These are phyloP conservation scores for Volucella inanis DNA, from an alignment of 2,888 invertebrate species.

Conservation along the genomic window DNA sequence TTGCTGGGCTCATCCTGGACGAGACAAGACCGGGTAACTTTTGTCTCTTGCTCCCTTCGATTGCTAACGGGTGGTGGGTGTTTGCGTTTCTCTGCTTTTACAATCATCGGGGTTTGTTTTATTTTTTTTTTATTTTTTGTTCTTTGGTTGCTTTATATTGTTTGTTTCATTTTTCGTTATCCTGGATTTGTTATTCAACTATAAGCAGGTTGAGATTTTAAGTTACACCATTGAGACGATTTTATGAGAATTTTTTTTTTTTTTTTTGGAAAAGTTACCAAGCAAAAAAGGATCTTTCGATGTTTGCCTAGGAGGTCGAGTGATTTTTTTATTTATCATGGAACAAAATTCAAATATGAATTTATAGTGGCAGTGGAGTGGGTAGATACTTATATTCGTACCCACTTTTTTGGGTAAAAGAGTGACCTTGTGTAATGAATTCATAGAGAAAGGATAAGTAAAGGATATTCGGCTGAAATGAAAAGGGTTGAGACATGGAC, in stretches of 20 bases:
- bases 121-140: background rate
- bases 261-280: slow-evolving; percentile 37
- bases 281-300: slow-evolving; percentile 43
- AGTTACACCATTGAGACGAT: slow-evolving; percentile 63
- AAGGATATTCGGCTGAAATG: slow-evolving; percentile 39
- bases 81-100: background rate
- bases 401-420: slow-evolving; percentile 20
- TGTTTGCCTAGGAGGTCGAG: slow-evolving; percentile 46
- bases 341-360: slow-evolving; percentile 45
- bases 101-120: slow-evolving; percentile 46
- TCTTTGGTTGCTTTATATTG: too few species aligned
- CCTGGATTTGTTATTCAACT: slow-evolving; percentile 56
- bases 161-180: slow-evolving; percentile 18
- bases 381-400: background rate
- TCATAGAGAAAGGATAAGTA: slow-evolving; percentile 49
- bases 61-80: slow-evolving; percentile 1
- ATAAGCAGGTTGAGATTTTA: slow-evolving; percentile 59
- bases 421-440: slow-evolving; percentile 54
- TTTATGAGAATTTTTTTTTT: slow-evolving; percentile 48
- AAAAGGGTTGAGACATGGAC: slow-evolving; percentile 29
- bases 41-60: background rate
- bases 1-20: slow-evolving; percentile 11
- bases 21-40: background rate
- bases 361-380: slow-evolving; percentile 34
- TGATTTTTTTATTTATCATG: slow-evolving; percentile 6